Evolutionary conservation across 1,140 invertebrate species (phyloP), one percentile per base, ranked within the genome.

Genomic region (Macrocentrus cingulum): DNA sequence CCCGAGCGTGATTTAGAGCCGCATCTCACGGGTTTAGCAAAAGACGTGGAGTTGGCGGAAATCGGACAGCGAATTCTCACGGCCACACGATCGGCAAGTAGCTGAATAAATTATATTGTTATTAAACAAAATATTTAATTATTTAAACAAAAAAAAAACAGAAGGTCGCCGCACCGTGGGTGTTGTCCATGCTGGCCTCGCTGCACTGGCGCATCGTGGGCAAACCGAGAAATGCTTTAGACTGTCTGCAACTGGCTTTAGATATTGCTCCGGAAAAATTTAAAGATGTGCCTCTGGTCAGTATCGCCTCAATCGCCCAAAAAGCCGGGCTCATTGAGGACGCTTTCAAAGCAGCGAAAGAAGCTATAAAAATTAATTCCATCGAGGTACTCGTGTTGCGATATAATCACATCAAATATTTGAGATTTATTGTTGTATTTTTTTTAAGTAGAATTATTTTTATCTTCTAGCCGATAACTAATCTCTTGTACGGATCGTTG

Each of bases 11-110:
- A 61, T 49, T 39, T 75, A 1, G 55, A 59, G n/a, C 41, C 60
- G 15, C 50, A 60, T 48, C 54, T 75, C 29, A 62, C 46, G 39
- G 45, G 51, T 56, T 59, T 74, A 37, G 67, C 67, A 2, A 65
- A 72, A 50, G 69, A 76, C 45, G 77, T 79, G 58, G 82, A 86
- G 23, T 82, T 88, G 56, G 84, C 85, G 8, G 89, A 91, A 75
- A 86, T 91, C 50, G 88, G 89, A 3, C 89, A 90, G 67, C 79
- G 88, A 54, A 90, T 92, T 63, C 82, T 87, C 41, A 82, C 84
- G 18, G 87, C 85, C 9, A 84, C 89, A 63, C 84, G 87, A 71
- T 84, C 84, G 81, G 88, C 88, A 69, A 61, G 65, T 25, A 53
- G 46, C 36, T 18, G 16, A 46, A 36, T 45, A 23, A 29, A 39